These are phyloP conservation scores for Pheosia tremula DNA, from an alignment of 2,888 invertebrate species.

Conservation along the genomic window DNA sequence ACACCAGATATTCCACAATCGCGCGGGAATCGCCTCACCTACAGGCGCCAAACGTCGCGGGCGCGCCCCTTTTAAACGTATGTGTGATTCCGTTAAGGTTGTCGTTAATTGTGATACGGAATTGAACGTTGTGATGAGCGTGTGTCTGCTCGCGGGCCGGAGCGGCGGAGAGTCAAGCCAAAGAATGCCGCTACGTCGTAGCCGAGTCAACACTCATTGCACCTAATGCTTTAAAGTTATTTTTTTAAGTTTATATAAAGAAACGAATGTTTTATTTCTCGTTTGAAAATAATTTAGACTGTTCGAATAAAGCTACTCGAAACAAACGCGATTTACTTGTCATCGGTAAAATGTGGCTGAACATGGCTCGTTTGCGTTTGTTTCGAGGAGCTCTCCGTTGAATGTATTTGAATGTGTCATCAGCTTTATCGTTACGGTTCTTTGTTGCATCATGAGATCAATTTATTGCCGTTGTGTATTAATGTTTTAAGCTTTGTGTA, in stretches of 20 bases:
- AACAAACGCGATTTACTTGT: constrained; percentile 7
- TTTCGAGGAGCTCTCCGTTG: constrained; percentile 58
- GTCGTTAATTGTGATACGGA: constrained; percentile 55
- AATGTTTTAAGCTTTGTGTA: constrained; percentile 68
- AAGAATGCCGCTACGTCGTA: constrained; percentile 67
- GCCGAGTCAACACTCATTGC: constrained; percentile 77
- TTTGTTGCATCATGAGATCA: constrained; percentile 72
- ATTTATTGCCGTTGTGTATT: constrained; percentile 79
- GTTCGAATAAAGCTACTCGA: constrained; percentile 7
- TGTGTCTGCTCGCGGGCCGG: constrained; percentile 18
- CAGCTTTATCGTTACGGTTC: constrained; percentile 68
- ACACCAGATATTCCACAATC: neutral
- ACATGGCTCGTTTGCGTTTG: constrained; percentile 17
- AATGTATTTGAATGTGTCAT: constrained; percentile 36
- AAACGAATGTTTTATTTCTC: constrained; percentile 6
- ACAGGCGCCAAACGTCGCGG: constrained; percentile 12
- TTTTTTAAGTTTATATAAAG: constrained; percentile 43
- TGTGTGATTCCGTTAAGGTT: constrained; percentile 40
- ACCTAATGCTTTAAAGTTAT: constrained; percentile 79
- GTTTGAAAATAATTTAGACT: constrained; percentile 6
- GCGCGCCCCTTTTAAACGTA: constrained; percentile 20
- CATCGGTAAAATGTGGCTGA: constrained; percentile 15
- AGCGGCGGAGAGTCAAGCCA: constrained; percentile 66
- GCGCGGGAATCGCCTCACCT: constrained; percentile 14
- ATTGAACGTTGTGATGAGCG: constrained; percentile 48